Conservation (phyloP, 1,140 invertebrate species). For the Dryas iulia region DNA sequence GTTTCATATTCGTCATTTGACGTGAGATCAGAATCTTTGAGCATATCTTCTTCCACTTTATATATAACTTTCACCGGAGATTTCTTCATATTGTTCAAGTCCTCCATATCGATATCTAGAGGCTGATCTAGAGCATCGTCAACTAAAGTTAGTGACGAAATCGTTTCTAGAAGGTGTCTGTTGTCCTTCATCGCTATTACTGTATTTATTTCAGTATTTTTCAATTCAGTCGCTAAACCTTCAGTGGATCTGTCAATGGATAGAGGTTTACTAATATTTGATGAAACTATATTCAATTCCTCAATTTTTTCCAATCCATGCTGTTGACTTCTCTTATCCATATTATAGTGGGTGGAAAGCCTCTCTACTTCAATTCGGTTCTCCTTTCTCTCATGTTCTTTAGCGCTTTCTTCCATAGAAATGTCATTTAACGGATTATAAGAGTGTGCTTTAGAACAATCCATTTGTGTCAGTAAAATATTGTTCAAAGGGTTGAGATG, state of each 20-base stretch:
- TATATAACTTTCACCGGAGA: constrained; percentile 47
- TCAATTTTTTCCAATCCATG: constrained; percentile 16
- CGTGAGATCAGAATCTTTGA: constrained; percentile 39
- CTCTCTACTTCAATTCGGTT: constrained; percentile 31
- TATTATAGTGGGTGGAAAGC: constrained; percentile 39
- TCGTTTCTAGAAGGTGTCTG: constrained; percentile 50
- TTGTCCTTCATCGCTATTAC: constrained; percentile 61
- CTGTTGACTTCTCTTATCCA: constrained; percentile 19
- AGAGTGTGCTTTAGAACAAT: constrained; percentile 44
- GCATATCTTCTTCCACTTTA: constrained; percentile 31
- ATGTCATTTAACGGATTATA: constrained; percentile 42
- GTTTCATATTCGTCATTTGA: constrained; percentile 33
- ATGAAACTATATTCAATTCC: constrained; percentile 32
- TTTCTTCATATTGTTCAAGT: constrained; percentile 7
- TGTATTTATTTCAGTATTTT: constrained; percentile 56
- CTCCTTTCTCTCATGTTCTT: constrained; percentile 11
- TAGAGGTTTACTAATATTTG: constrained; percentile 39
- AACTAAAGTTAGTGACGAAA: constrained; percentile 58
- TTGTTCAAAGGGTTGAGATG: constrained; percentile 65
- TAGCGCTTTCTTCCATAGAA: background rate
- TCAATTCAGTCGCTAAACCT: constrained; percentile 30
- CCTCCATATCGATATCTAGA: constrained; percentile 36
- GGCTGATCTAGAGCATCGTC: constrained; percentile 45
- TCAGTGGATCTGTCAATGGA: constrained; percentile 43
- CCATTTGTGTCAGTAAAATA: constrained; percentile 42